Percentiles rank a stretch among this genome's conserved stretches.
These are phyloP conservation scores for Tragelaphus eurycerus DNA, from an alignment of 2,797 vertebrate species.

Conservation along the genomic window DNA sequence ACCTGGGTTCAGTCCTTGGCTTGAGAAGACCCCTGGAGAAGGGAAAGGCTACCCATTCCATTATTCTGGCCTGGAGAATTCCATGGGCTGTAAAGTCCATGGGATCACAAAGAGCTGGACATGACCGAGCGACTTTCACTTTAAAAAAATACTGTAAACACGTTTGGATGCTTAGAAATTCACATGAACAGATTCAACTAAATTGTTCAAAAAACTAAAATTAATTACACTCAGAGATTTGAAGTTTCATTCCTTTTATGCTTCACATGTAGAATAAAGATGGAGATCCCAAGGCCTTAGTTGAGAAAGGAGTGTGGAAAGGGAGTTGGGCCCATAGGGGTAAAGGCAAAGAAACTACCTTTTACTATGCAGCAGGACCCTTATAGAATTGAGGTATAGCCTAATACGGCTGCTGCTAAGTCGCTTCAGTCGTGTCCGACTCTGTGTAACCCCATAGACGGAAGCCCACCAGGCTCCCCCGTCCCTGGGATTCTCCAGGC, in stretches of 20 bases:
- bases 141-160: neutral
- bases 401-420: neutral
- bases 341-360: neutral
- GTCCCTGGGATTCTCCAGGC: too few relatives aligned
- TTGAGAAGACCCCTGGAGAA: neutral
- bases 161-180: neutral
- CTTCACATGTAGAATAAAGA: neutral
- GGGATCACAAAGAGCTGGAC: neutral
- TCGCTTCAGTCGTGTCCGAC: too few relatives aligned
- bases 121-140: rapidly evolving
- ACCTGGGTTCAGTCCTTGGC: neutral
- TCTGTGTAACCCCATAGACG: too few relatives aligned
- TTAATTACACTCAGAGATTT: neutral
- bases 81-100: neutral
- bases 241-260: neutral
- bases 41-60: neutral
- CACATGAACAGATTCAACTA: neutral
- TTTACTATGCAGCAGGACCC: neutral
- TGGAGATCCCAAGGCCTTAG: neutral
- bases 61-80: neutral
- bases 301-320: neutral
- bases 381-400: neutral
- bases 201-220: neutral
- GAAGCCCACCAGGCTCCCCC: too few relatives aligned
- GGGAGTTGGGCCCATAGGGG: neutral